These are phyloP conservation scores for Caenorhabditis wallacei DNA, from an alignment of 2,888 invertebrate genomes.

Conservation along the genomic window DNA sequence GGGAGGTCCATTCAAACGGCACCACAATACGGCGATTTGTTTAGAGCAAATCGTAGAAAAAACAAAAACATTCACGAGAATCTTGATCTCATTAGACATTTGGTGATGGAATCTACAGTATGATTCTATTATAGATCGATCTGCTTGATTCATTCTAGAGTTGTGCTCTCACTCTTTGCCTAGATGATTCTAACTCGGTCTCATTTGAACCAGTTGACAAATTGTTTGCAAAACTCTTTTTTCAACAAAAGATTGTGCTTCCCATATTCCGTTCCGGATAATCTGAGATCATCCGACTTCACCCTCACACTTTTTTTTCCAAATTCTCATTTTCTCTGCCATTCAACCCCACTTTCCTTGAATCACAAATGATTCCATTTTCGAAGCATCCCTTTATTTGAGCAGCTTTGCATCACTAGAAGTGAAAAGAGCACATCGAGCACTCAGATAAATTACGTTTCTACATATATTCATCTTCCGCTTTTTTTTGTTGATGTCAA, in stretches of 20 bases:
- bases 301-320: neutral
- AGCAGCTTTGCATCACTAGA: conserved; percentile 38
- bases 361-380: conserved; percentile 3
- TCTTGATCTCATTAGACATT: too few species aligned
- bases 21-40: conserved; percentile 14
- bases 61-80: neutral
- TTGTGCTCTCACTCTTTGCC: too few species aligned
- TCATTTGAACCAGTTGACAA: too few species aligned
- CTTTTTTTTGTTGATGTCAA: neutral
- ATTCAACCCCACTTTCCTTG: neutral
- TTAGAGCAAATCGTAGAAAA: conserved; percentile 11
- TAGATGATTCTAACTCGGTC: too few species aligned
- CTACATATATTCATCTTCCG: conserved; percentile 1
- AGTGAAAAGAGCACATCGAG: conserved; percentile 6
- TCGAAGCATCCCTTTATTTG: conserved; percentile 21
- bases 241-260: neutral
- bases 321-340: neutral
- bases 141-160: too few species aligned
- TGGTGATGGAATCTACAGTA: too few species aligned
- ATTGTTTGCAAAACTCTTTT: neutral
- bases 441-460: conserved; percentile 49
- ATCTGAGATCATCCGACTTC: conserved; percentile 23
- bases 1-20: conserved; percentile 29
- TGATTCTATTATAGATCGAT: too few species aligned
- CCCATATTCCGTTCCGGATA: conserved; percentile 2